Evolutionary conservation across 2,797 vertebrate genomes (phyloP).

Genomic region (Adelosebastes latens): DNA sequence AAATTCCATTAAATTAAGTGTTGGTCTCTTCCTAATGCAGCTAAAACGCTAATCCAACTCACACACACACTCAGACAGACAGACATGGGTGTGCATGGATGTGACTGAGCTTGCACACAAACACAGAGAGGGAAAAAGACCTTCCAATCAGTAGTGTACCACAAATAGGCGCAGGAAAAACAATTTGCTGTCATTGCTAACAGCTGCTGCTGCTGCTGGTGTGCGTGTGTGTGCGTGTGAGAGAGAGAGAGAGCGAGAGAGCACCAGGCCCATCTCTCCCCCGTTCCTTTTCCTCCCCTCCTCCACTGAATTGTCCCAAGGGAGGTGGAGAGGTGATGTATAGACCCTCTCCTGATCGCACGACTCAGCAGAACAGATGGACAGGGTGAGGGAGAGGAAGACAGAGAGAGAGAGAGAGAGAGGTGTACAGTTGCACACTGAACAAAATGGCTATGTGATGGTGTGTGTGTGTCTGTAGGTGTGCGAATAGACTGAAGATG

Average conservation of each 20-base stretch:
- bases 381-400: conserved; percentile 35
- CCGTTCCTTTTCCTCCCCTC: conserved; percentile 39
- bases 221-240: not conserved
- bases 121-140: conserved; percentile 27
- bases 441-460: conserved; percentile 46
- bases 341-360: conserved; percentile 69
- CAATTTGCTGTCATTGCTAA: conserved; percentile 71
- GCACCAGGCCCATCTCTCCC: not conserved
- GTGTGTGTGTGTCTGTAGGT: conserved; percentile 16
- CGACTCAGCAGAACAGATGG: conserved; percentile 79
- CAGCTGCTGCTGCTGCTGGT: conserved; percentile 60
- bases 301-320: conserved; percentile 63
- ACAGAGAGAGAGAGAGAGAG: conserved; percentile 16
- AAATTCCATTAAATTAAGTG: conserved; percentile 70
- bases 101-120: conserved; percentile 13
- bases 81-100: not conserved
- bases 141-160: conserved; percentile 56
- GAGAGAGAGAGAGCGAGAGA: conserved; percentile 4
- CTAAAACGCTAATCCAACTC: conserved; percentile 41
- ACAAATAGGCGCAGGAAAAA: conserved; percentile 67
- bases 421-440: conserved; percentile 33
- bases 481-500: not conserved
- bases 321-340: conserved; percentile 78
- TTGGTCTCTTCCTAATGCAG: conserved; percentile 49
- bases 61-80: not conserved